Conservation (phyloP, 2,888 invertebrate species). For the Hyppa rectilinea region DNA sequence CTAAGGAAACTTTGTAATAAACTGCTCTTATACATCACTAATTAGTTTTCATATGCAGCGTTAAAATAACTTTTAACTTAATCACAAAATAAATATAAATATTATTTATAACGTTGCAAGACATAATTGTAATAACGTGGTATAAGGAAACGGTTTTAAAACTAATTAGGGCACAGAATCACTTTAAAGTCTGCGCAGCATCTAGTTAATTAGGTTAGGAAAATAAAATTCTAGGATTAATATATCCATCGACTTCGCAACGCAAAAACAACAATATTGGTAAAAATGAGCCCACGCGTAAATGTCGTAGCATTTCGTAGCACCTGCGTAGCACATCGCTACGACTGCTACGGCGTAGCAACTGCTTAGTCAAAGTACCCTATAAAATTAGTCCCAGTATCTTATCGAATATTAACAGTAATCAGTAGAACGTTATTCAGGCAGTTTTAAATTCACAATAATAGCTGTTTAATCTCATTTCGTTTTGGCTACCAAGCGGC, state of each 20-base stretch:
- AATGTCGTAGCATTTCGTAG: slow-evolving; percentile 48
- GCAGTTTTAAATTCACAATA: slow-evolving; percentile 51
- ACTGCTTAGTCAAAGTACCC: background rate
- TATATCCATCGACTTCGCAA: background rate
- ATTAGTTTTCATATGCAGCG: slow-evolving; percentile 14
- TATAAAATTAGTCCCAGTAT: slow-evolving; percentile 28
- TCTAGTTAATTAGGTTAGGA: background rate
- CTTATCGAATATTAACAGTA: slow-evolving; percentile 27
- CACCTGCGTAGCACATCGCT: slow-evolving; percentile 42
- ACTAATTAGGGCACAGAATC: background rate
- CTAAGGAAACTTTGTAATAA: slow-evolving; percentile 19
- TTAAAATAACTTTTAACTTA: background rate
- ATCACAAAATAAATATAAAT: background rate
- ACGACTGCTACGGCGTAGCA: slow-evolving; percentile 42
- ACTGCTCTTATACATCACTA: slow-evolving; percentile 3
- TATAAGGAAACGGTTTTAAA: background rate
- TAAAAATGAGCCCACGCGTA: slow-evolving; percentile 1
- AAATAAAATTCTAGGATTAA: slow-evolving; percentile 8
- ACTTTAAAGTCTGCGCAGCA: background rate
- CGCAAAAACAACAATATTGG: slow-evolving; percentile 1
- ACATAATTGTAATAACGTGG: background rate
- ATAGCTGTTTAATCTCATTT: slow-evolving; percentile 52
- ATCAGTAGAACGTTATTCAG: slow-evolving; percentile 24
- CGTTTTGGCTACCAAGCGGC: slow-evolving; percentile 41
- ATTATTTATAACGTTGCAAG: background rate